Evolutionary conservation across 2,113 vertebrate genomes (phyloP).

Genomic region (Quiscalus mexicanus): DNA sequence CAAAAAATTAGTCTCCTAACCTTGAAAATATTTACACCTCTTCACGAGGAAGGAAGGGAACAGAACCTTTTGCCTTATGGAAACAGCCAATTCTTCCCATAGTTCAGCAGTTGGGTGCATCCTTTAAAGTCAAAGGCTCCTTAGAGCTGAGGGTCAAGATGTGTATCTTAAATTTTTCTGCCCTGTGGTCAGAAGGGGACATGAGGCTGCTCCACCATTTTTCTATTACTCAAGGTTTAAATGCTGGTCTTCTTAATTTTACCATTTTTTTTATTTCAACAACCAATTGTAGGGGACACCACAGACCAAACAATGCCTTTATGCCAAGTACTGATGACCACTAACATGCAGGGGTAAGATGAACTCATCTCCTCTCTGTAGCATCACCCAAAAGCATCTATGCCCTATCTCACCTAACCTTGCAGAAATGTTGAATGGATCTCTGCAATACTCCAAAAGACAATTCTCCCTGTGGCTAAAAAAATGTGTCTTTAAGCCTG

Average conservation of each 20-base stretch:
- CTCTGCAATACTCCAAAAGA: not conserved
- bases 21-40: not conserved
- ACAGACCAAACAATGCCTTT: not conserved
- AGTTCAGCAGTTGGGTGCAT: not conserved
- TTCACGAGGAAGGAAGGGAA: not conserved
- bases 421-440: not conserved
- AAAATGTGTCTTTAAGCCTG: not conserved
- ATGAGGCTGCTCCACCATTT: not conserved
- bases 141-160: not conserved
- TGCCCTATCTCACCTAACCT: too few species aligned
- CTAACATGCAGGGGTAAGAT: not conserved
- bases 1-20: not conserved
- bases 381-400: not conserved
- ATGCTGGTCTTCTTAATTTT: not conserved
- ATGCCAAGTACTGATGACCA: not conserved
- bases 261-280: not conserved
- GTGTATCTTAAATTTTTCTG: not conserved
- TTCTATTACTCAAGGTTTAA: not conserved
- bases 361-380: not conserved
- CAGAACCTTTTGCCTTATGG: not conserved
- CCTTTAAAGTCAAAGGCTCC: not conserved
- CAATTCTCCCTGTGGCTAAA: not conserved
- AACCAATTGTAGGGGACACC: not conserved
- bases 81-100: not conserved
- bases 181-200: fast-evolving